Evolutionary conservation across 2,797 vertebrate species (phyloP).

Genomic region (Centroberyx gerrardi): DNA sequence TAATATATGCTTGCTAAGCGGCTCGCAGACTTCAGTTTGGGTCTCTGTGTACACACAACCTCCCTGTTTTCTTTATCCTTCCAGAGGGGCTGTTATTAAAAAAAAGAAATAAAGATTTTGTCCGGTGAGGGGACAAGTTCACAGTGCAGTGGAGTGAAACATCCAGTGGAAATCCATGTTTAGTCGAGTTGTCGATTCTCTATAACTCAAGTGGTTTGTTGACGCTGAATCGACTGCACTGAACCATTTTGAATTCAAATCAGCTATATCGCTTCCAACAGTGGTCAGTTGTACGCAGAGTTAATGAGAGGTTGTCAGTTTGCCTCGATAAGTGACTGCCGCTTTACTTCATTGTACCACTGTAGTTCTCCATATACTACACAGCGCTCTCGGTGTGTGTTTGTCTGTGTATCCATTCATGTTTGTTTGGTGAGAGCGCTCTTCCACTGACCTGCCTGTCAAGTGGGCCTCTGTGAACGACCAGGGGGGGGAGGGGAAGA

Average conservation of each 20-base stretch:
- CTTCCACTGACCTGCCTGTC: constrained; percentile 39
- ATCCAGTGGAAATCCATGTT: constrained; percentile 12
- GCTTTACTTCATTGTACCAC: constrained; percentile 23
- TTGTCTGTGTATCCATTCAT: constrained; percentile 23
- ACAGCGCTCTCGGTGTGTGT: background rate
- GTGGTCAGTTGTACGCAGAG: constrained; percentile 31
- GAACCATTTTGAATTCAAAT: constrained; percentile 38
- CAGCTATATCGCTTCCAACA: constrained; percentile 34
- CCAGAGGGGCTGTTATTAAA: background rate
- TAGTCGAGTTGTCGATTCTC: constrained; percentile 16
- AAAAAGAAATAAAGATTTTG: background rate
- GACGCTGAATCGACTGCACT: background rate
- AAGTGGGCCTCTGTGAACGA: constrained; percentile 39
- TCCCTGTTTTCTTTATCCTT: background rate
- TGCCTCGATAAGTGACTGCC: constrained; percentile 21
- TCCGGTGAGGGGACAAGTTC: background rate
- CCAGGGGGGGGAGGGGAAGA: constrained; percentile 14
- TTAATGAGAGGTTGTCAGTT: constrained; percentile 46
- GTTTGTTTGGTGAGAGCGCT: constrained; percentile 39
- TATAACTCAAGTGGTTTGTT: constrained; percentile 27
- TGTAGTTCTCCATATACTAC: constrained; percentile 5
- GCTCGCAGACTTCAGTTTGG: background rate
- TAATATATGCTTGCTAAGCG: constrained; percentile 1
- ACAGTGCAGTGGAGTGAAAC: background rate
- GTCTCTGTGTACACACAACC: background rate